These are phyloP conservation scores for Podabrus alpinus DNA, from an alignment of 2,888 invertebrate genomes.

Conservation along the genomic window DNA sequence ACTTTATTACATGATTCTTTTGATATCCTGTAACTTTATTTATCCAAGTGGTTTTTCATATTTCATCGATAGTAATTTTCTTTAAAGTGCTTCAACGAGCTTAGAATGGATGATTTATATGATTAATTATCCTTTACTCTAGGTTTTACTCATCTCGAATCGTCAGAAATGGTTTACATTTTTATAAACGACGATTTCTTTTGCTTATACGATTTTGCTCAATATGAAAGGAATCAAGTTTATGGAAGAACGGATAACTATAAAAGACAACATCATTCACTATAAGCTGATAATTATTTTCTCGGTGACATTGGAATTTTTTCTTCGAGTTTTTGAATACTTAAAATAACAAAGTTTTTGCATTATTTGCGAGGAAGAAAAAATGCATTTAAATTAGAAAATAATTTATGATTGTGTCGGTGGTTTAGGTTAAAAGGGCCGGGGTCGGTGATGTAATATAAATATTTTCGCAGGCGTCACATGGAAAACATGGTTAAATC, in stretches of 20 bases:
- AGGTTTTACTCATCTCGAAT: slow-evolving; percentile 1
- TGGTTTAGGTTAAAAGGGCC: neutral
- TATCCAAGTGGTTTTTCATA: neutral
- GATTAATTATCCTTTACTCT: neutral
- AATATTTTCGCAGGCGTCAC: slow-evolving; percentile 10
- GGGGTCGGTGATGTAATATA: slow-evolving; percentile 4
- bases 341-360: neutral
- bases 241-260: slow-evolving; percentile 2
- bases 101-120: neutral
- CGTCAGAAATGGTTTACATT: slow-evolving; percentile 2
- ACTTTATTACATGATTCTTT: neutral
- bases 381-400: neutral
- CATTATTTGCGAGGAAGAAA: neutral
- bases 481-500: slow-evolving; percentile 10
- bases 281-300: slow-evolving; percentile 4
- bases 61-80: neutral
- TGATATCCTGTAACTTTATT: neutral
- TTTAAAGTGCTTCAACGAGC: neutral
- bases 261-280: slow-evolving; percentile 2
- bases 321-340: neutral
- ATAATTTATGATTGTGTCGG: neutral
- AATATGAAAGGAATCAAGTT: slow-evolving; percentile 1
- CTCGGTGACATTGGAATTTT: neutral
- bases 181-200: slow-evolving; percentile 5
- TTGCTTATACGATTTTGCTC: slow-evolving; percentile 3